These are phyloP conservation scores for Sipha maydis DNA, from an alignment of 2,888 invertebrate species.

Conservation along the genomic window DNA sequence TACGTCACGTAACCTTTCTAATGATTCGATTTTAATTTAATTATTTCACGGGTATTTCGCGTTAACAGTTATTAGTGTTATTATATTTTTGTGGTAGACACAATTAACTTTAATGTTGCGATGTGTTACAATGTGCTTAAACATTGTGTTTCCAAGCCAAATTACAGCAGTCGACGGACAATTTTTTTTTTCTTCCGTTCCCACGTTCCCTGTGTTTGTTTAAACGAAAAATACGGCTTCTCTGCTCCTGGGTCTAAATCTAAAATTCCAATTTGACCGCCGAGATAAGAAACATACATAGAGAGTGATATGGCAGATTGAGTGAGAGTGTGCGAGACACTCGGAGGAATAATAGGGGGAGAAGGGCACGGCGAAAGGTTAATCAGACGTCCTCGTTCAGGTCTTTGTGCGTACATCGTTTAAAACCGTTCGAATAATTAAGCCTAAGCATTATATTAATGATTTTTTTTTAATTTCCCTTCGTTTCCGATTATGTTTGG, in stretches of 20 bases:
- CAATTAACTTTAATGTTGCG: neutral
- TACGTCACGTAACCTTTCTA: neutral
- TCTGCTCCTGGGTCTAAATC: neutral
- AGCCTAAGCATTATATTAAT: neutral
- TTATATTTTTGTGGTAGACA: neutral
- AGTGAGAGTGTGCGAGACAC: neutral
- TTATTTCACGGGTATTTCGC: neutral
- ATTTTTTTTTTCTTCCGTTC: neutral
- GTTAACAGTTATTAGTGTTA: neutral
- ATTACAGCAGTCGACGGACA: neutral
- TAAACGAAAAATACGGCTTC: neutral
- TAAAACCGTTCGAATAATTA: neutral
- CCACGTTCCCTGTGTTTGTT: neutral
- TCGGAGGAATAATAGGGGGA: no score
- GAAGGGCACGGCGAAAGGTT: neutral
- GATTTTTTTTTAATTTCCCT: constrained; percentile 36
- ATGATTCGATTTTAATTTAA: constrained; percentile 40
- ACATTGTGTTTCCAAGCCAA: neutral
- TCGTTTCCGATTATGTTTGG: constrained; percentile 22
- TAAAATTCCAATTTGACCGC: neutral
- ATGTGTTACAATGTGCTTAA: neutral
- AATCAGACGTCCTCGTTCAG: neutral
- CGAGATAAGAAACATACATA: neutral
- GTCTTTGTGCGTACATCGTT: neutral
- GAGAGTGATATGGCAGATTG: neutral